phyloP scores from a whole-genome alignment of 2,888 invertebrate species.

The Syrista parreyssii region DNA sequence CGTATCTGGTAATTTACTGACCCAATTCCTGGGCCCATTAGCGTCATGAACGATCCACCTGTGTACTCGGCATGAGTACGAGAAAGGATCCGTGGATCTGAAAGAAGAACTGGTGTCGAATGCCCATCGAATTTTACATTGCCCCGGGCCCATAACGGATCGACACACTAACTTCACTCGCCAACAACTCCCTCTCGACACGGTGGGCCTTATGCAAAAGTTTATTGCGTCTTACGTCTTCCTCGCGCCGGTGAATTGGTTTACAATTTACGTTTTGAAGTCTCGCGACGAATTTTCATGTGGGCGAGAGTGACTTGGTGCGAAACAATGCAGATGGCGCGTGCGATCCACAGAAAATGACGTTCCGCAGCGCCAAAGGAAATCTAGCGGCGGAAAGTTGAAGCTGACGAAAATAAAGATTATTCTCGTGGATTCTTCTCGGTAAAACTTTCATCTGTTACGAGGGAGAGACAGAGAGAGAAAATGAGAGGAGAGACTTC shows the following conservation, averaged over 20 bases:
- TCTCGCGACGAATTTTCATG: background rate
- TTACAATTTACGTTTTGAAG: background rate
- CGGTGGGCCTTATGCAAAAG: background rate
- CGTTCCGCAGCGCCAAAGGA: background rate
- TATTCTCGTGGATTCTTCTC: background rate
- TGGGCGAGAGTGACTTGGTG: background rate
- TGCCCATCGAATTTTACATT: slow-evolving; percentile 55
- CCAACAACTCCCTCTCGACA: slow-evolving; percentile 8
- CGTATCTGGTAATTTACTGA: slow-evolving; percentile 34
- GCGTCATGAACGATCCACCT: slow-evolving; percentile 29
- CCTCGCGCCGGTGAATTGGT: background rate
- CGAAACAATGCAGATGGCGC: background rate
- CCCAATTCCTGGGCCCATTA: slow-evolving; percentile 38
- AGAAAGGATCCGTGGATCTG: slow-evolving; percentile 10
- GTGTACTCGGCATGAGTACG: slow-evolving; percentile 6
- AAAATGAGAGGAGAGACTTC: background rate
- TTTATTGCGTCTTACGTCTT: background rate
- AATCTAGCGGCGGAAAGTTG: background rate
- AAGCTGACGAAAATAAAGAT: background rate
- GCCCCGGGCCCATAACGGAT: slow-evolving; percentile 61
- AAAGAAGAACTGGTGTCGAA: slow-evolving; percentile 11
- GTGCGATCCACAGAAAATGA: background rate
- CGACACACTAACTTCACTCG: slow-evolving; percentile 57
- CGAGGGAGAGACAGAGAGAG: background rate
- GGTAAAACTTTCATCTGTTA: slow-evolving; percentile 1